Conservation (phyloP, 2,797 vertebrate species). For the Anabacerthia variegaticeps region DNA sequence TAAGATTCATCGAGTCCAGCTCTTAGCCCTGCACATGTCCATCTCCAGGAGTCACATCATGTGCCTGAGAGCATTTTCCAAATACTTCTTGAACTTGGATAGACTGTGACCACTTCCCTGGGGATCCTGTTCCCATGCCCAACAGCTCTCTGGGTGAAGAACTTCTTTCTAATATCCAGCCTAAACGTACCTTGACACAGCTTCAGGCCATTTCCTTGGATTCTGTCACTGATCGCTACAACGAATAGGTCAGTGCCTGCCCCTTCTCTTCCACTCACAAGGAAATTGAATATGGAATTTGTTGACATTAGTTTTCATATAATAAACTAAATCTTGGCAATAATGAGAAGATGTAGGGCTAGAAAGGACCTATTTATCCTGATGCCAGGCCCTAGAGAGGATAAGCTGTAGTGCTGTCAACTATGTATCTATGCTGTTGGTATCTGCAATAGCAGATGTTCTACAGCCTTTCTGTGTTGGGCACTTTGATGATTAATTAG, state of each 20-base stretch:
- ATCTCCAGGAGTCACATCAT: not conserved
- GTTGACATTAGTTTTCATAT: not conserved
- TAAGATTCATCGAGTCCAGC: not conserved
- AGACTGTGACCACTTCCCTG: not conserved
- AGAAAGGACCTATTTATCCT: not conserved
- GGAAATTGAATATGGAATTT: not conserved
- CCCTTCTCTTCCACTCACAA: not conserved
- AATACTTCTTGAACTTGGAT: not conserved
- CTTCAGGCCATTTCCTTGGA: not conserved
- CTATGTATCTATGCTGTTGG: not conserved
- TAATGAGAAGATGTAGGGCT: not conserved
- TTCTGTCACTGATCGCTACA: not conserved
- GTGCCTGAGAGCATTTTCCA: not conserved
- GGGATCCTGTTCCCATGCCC: not conserved
- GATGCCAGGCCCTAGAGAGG: not conserved
- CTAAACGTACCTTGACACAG: not conserved
- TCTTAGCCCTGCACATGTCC: not conserved
- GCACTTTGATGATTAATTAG: not conserved
- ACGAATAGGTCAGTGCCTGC: not conserved
- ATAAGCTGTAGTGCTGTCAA: not conserved
- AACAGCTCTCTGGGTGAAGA: not conserved
- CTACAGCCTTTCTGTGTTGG: not conserved
- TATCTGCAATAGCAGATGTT: not conserved
- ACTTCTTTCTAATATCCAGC: not conserved
- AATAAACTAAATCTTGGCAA: not conserved